Evolutionary conservation across 2,888 invertebrate species (phyloP).

Genomic region (Drosophila subquinaria): DNA sequence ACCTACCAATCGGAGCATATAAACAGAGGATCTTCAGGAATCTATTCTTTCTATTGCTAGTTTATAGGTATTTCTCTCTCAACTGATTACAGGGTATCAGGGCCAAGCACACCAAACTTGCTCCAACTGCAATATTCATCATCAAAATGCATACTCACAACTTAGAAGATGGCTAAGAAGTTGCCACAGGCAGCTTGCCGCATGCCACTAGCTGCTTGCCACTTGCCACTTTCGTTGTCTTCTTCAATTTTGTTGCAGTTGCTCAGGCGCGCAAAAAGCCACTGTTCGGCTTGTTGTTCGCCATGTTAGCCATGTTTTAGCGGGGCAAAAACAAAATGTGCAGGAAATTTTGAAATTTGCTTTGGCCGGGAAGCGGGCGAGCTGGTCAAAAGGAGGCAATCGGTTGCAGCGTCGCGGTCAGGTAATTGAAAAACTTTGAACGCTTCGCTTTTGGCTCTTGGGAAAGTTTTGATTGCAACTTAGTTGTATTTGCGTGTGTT

Average conservation of each 20-base stretch:
- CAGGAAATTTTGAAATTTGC: slow-evolving; percentile 35
- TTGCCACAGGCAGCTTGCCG: slow-evolving; percentile 23
- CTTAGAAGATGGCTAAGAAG: slow-evolving; percentile 12
- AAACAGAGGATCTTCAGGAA: too few species aligned
- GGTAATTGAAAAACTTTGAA: slow-evolving; percentile 75
- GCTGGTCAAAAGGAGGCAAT: slow-evolving; percentile 27
- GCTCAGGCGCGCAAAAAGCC: slow-evolving; percentile 43
- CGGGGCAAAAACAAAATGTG: slow-evolving; percentile 34
- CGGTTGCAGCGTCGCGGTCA: slow-evolving; percentile 56
- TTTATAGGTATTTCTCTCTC: background rate
- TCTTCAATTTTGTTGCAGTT: slow-evolving; percentile 42
- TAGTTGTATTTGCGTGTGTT: slow-evolving; percentile 1
- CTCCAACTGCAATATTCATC: slow-evolving; percentile 45
- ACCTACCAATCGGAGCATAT: too few species aligned
- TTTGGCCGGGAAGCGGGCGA: slow-evolving; percentile 1
- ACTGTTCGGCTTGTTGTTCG: slow-evolving; percentile 24
- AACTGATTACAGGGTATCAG: slow-evolving; percentile 1
- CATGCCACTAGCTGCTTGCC: slow-evolving; percentile 31
- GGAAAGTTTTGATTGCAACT: slow-evolving; percentile 58
- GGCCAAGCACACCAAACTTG: background rate
- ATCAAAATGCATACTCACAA: slow-evolving; percentile 46
- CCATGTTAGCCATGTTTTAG: slow-evolving; percentile 27
- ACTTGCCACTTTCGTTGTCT: slow-evolving; percentile 58
- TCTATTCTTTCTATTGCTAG: too few species aligned
- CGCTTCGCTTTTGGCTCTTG: slow-evolving; percentile 46